These are phyloP conservation scores for Spodoptera picta DNA, from an alignment of 2,888 invertebrate genomes.

Conservation along the genomic window DNA sequence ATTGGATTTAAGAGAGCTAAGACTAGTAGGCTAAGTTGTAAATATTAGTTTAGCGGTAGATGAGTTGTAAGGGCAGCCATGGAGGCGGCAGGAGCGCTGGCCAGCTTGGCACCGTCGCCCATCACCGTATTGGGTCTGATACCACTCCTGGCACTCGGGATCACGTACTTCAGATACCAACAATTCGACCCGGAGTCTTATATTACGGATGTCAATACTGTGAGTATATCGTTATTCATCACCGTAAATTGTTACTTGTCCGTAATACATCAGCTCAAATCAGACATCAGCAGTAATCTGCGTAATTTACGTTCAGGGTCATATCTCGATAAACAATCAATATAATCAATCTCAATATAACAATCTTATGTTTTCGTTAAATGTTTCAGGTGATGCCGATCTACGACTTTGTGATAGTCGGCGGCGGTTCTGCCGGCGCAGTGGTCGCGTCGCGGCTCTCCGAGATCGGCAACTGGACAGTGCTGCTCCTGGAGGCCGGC, in stretches of 20 bases:
- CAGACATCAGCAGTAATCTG: no score
- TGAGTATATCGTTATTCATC: conserved; percentile 79
- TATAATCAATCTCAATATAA: background rate
- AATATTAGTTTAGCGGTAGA: conserved; percentile 83
- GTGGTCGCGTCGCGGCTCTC: conserved; percentile 95
- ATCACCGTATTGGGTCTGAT: conserved; percentile 92
- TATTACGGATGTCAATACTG: conserved; percentile 91
- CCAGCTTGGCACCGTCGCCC: conserved; percentile 89
- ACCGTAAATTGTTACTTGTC: no score
- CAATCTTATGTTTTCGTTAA: background rate
- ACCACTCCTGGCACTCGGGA: conserved; percentile 94
- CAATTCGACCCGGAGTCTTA: conserved; percentile 94
- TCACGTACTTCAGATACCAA: conserved; percentile 94
- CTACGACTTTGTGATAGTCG: conserved; percentile 96
- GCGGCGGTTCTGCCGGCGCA: conserved; percentile 96
- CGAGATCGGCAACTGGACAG: conserved; percentile 94
- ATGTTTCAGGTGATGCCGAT: conserved; percentile 91
- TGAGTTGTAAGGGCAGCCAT: conserved; percentile 75
- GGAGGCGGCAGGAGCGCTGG: conserved; percentile 87
- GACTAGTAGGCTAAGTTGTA: conserved; percentile 85
- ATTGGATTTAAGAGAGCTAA: conserved; percentile 90
- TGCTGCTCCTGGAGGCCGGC: conserved; percentile 95
- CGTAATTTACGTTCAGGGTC: no score
- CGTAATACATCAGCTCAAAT: no score
- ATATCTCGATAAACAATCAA: no score